A percentile compares a stretch with the other conserved stretches of the same genome.
Conservation (phyloP, 2,888 invertebrate genomes). For the Drosophila merina region DNA sequence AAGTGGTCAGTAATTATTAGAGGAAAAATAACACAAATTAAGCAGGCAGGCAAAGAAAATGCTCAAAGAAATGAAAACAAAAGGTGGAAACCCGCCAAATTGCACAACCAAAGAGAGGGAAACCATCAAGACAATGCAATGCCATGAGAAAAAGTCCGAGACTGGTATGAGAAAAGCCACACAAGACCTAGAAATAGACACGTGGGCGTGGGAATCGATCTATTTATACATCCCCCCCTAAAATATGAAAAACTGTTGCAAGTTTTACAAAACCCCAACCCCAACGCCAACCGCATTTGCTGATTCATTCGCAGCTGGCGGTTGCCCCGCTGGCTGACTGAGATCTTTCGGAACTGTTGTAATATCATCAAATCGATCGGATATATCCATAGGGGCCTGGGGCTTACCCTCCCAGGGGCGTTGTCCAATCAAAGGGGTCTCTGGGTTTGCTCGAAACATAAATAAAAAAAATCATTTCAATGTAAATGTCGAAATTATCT, state of each 20-base stretch:
- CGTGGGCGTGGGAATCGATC: slow-evolving; percentile 75
- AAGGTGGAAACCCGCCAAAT: slow-evolving; percentile 69
- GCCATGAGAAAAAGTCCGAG: slow-evolving; percentile 53
- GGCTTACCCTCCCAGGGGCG: slow-evolving; percentile 21
- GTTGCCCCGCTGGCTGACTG: slow-evolving; percentile 26
- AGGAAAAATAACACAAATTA: slow-evolving; percentile 53
- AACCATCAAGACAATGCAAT: slow-evolving; percentile 55
- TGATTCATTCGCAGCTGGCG: slow-evolving; percentile 40
- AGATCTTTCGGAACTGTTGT: slow-evolving; percentile 26
- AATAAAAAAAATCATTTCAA: slow-evolving; percentile 63
- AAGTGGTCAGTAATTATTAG: slow-evolving; percentile 66
- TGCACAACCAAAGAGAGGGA: slow-evolving; percentile 58
- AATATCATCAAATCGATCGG: slow-evolving; percentile 28
- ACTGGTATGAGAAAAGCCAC: slow-evolving; percentile 35
- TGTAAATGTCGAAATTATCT: slow-evolving; percentile 68
- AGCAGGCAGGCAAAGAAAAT: slow-evolving; percentile 4
- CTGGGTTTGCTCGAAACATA: slow-evolving; percentile 33
- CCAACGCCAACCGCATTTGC: slow-evolving; percentile 5
- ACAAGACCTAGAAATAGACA: slow-evolving; percentile 71
- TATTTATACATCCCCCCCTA: slow-evolving; percentile 52
- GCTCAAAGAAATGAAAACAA: slow-evolving; percentile 29
- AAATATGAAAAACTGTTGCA: slow-evolving; percentile 32
- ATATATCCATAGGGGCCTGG: slow-evolving; percentile 21
- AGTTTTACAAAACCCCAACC: slow-evolving; percentile 19
- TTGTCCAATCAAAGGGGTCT: slow-evolving; percentile 28